A percentile compares a stretch with the other conserved stretches of the same genome.
Evolutionary conservation across 2,888 invertebrate genomes (phyloP).

Genomic region (Julus scanicus): DNA sequence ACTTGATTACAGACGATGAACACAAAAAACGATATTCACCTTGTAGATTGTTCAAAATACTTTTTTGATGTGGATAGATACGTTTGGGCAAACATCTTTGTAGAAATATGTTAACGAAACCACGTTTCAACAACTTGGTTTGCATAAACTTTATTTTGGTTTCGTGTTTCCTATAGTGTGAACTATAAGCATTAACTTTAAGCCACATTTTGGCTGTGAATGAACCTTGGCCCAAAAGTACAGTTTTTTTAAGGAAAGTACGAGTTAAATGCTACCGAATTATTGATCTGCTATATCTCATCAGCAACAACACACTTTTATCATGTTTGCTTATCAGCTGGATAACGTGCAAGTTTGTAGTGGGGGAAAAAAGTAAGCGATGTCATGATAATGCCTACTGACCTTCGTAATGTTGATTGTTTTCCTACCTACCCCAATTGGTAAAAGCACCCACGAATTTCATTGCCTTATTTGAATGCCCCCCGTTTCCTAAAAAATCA

Average conservation of each 20-base stretch:
- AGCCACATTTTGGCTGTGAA: too few species aligned
- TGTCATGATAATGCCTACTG: not conserved
- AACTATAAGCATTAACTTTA: too few species aligned
- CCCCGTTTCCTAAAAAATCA: not conserved
- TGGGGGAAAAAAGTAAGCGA: not conserved
- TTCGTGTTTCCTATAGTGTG: too few species aligned
- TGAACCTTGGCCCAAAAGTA: not conserved
- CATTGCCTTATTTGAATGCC: not conserved
- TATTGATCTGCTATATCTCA: conserved; percentile 26
- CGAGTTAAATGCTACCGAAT: conserved; percentile 11
- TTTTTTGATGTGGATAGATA: too few species aligned
- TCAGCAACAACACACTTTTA: not conserved
- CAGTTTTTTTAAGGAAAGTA: not conserved
- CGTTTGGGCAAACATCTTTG: too few species aligned
- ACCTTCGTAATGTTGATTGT: not conserved
- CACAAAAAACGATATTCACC: too few species aligned
- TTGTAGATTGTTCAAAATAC: too few species aligned
- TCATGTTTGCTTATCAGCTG: not conserved
- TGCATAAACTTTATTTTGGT: too few species aligned
- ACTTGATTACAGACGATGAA: too few species aligned
- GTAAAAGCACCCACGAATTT: not conserved
- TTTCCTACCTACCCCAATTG: not conserved
- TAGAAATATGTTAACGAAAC: too few species aligned
- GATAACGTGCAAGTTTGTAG: not conserved
- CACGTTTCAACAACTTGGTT: too few species aligned